These are phyloP conservation scores for Drosophila novamexicana DNA, from an alignment of 1,140 invertebrate genomes.

Conservation along the genomic window DNA sequence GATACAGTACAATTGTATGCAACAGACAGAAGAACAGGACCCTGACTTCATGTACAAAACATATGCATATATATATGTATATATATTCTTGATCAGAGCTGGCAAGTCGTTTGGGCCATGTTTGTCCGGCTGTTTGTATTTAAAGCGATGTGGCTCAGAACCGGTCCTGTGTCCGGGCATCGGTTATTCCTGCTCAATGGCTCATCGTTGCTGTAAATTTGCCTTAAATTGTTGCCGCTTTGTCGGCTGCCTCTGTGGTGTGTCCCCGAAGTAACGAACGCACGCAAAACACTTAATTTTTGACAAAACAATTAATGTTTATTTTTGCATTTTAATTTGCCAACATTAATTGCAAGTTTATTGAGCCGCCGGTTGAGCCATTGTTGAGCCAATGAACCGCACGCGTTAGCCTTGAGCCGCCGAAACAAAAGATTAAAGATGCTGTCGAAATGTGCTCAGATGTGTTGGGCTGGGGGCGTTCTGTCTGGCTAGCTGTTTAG, in stretches of 20 bases:
- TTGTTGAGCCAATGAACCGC: conserved; percentile 71
- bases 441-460: neutral
- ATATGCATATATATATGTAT: too few relatives aligned
- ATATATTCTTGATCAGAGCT: neutral
- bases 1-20: too few relatives aligned
- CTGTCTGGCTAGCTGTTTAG: neutral
- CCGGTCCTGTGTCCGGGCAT: conserved; percentile 16
- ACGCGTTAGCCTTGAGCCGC: conserved; percentile 60
- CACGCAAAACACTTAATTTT: conserved; percentile 56
- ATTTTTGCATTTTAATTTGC: conserved; percentile 83
- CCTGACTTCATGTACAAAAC: too few relatives aligned
- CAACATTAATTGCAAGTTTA: conserved; percentile 83
- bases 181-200: conserved; percentile 38
- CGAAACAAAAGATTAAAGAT: conserved; percentile 7
- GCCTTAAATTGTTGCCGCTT: conserved; percentile 42
- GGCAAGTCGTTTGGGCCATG: neutral
- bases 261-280: neutral
- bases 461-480: neutral
- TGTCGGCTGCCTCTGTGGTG: conserved; percentile 18
- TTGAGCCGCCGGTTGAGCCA: conserved; percentile 60
- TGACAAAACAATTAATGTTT: conserved; percentile 82
- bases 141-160: conserved; percentile 13
- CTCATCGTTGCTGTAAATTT: conserved; percentile 44
- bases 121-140: neutral
- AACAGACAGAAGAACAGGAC: too few relatives aligned